Percentiles rank a stretch among this genome's conserved stretches.
phyloP scores from a whole-genome alignment of 35 echinoderm and acorn worm genomes.

The Holothuria glaberrima region DNA sequence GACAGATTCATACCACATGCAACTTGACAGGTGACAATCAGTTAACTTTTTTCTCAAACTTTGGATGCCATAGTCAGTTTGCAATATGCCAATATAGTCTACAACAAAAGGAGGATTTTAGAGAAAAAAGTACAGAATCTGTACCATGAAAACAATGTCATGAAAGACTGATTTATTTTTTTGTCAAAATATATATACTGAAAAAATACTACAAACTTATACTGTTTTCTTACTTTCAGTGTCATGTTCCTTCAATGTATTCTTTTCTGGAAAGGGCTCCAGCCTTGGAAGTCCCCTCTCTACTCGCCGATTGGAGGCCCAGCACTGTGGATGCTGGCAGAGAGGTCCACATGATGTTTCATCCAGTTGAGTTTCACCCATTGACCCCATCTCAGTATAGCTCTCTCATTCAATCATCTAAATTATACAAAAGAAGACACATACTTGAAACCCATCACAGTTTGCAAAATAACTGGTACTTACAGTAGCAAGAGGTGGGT shows the following conservation, averaged over 20 bases:
- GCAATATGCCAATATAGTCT: not conserved
- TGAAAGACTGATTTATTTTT: not conserved
- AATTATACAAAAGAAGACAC: too few relatives aligned
- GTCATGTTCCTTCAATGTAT: not conserved
- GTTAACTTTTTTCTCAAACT: too few relatives aligned
- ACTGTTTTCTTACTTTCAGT: slow-evolving; percentile 1
- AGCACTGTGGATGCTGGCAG: slow-evolving; percentile 91
- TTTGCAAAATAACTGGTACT: too few relatives aligned
- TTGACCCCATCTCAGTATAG: not conserved
- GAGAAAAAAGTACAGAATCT: too few relatives aligned
- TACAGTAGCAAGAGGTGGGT: too few relatives aligned
- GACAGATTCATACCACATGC: too few relatives aligned
- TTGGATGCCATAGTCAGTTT: too few relatives aligned
- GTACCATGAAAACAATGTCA: too few relatives aligned
- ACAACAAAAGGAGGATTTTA: not conserved
- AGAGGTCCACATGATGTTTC: slow-evolving; percentile 86
- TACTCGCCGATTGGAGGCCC: slow-evolving; percentile 80
- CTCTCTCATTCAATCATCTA: too few relatives aligned
- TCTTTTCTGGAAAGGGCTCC: not conserved
- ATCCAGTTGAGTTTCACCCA: slow-evolving; percentile 60
- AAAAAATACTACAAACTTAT: not conserved
- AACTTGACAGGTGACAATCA: too few relatives aligned
- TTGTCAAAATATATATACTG: too few relatives aligned
- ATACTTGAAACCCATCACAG: too few relatives aligned
- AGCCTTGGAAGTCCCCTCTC: slow-evolving; percentile 73